Base-by-base conservation (phyloP, 2,888 invertebrate genomes). In the Drosophila glabriapex region DNA sequence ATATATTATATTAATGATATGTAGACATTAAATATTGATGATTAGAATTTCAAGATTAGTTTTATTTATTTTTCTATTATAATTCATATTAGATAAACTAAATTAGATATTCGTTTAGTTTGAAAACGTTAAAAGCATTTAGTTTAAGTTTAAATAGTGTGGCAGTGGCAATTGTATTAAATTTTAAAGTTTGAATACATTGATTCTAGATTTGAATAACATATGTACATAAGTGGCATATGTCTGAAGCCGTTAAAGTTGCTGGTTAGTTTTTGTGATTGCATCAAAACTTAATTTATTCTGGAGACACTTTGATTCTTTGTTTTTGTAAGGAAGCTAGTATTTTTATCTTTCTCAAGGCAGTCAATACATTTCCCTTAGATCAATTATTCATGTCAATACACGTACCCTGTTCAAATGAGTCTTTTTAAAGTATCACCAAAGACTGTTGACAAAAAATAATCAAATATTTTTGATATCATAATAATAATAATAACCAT, bases 401-500 rank as follows among this genome's bases (percentile, higher is more conserved):
- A 41, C 10, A 0, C 12, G 22, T 1, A 22, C 4, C n/a, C 0
- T 1, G n/a, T n/a, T 10, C 4, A 1, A 39, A 9, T 3, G 0
- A 9, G 3, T 39, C 9, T n/a, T 39, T n/a, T 19, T 3, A 0
- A 39, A 19, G 1, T 9, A 39, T 3, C 39, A 19, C 16, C 37
- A 37, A 37, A n/a, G 1, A 19, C 9, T 9, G 19, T 39, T 3
- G 9, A 19, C 19, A n/a, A 16, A 39, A 39, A 0, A 4, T 39
- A 1, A n/a, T 41, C n/a, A 41, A 10, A 41, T 12, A 41, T 2
- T 10, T n/a, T 10, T n/a, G 41, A n/a, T 37, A 37, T 37, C 16
- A 35, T 35, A 35, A 14, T 35, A 33, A 33, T 33, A 33, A 33
- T 33, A 4, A 14, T 35, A 35, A 14, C 14, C 33, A 35, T 1